phyloP scores from a whole-genome alignment of 2,113 vertebrate genomes.

The Ammodytes marinus region DNA sequence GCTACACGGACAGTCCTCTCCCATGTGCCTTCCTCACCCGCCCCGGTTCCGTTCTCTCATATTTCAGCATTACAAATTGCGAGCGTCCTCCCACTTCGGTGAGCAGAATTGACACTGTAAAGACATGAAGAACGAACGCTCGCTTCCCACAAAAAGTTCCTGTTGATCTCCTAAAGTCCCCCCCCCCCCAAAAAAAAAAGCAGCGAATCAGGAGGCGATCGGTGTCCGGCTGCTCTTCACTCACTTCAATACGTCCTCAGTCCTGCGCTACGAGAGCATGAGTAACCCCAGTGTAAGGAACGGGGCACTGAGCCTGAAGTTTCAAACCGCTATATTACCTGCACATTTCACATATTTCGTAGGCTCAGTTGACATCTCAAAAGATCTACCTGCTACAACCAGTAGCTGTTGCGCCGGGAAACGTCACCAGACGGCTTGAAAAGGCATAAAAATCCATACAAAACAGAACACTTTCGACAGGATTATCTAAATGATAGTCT shows the following conservation, averaged over 20 bases:
- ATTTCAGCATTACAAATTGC: conserved; percentile 83
- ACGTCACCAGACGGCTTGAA: neutral
- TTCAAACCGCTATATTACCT: conserved; percentile 13
- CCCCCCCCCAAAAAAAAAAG: conserved; percentile 33
- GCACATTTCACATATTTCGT: conserved; percentile 3
- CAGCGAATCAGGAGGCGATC: conserved; percentile 43
- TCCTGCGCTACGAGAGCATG: conserved; percentile 34
- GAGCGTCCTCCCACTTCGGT: conserved; percentile 80
- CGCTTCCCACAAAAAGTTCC: conserved; percentile 37
- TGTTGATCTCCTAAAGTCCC: conserved; percentile 56
- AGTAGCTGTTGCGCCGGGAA: neutral
- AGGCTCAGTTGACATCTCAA: neutral
- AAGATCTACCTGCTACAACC: neutral
- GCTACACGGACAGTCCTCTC: conserved; percentile 74
- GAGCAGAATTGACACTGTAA: conserved; percentile 57
- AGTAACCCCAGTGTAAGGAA: conserved; percentile 21
- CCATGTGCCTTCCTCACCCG: conserved; percentile 80
- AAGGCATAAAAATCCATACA: no score
- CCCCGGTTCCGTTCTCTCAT: conserved; percentile 82
- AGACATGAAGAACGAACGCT: conserved; percentile 23
- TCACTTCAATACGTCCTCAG: conserved; percentile 54
- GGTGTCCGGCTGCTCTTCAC: conserved; percentile 53
- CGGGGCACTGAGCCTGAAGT: neutral
- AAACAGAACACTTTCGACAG: neutral
- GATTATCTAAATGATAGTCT: neutral